Conservation (phyloP, 1,140 invertebrate species). For the Mercenaria mercenaria region DNA sequence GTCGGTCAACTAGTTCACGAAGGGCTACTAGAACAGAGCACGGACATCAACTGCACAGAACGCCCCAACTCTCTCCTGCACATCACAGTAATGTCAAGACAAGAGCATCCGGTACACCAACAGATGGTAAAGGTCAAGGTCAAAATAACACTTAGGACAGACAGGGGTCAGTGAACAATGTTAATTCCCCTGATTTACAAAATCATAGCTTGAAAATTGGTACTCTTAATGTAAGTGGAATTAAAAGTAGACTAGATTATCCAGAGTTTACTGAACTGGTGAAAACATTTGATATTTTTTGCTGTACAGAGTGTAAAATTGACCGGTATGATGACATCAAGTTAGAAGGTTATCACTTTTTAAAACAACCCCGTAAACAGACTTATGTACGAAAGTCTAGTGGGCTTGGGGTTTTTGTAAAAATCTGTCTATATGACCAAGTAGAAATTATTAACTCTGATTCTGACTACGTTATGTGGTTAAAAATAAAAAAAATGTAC, state of each 20-base stretch:
- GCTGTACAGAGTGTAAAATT: not conserved
- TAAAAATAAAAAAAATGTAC: not conserved
- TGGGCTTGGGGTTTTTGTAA: not conserved
- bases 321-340: not conserved
- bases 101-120: too few relatives aligned
- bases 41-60: too few relatives aligned
- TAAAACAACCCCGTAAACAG: slow-evolving; percentile 11
- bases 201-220: not conserved
- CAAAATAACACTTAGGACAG: not conserved
- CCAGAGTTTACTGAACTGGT: not conserved
- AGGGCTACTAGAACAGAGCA: too few relatives aligned
- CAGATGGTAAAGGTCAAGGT: not conserved
- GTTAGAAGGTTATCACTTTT: not conserved
- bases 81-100: too few relatives aligned
- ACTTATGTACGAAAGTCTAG: not conserved
- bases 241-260: not conserved
- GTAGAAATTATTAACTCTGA: not conserved
- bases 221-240: slow-evolving; percentile 1
- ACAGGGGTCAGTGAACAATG: not conserved
- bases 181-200: not conserved
- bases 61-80: too few relatives aligned
- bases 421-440: not conserved
- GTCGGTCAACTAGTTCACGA: too few relatives aligned
- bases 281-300: not conserved
- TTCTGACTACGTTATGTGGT: not conserved